Base-by-base conservation (phyloP, 2,113 vertebrate species). In the Desmodus rotundus region DNA sequence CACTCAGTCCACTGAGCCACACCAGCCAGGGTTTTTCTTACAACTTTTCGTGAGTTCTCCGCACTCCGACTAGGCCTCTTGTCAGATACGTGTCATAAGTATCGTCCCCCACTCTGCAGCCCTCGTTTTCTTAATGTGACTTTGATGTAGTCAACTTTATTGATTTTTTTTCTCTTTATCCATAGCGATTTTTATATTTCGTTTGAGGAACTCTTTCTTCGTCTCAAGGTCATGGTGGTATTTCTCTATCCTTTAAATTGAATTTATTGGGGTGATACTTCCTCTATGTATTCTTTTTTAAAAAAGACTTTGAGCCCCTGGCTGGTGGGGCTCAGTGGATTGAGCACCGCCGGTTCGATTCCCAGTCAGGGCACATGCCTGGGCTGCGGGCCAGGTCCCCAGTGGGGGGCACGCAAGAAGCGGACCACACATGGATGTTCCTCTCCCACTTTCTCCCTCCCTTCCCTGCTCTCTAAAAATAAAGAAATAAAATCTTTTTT, bases 41-140 rank as follows among this genome's bases (percentile, higher is more conserved):
- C 7, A 9, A 2, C 54, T 38, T 4, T 2, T 10, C 2, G 0
- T 3, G 0, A 4, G 2, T 19, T 61, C 45, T 33, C 0, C 3
- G 2, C 7, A 3, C n/a, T 43, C 67, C 8, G 19, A 9, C 1
- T 4, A 1, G 11, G 13, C 43, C 10, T 54, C 43, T 36, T n/a
- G 16, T 63, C 88, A 45, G 87, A 65, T 2, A 15, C 5, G 1
- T 31, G 15, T 13, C 22, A 0, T 4, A 4, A 78, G 19, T 43
- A 3, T 6, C 28, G 41, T 16, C 24, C n/a, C 36, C 43, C 1
- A 1, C 10, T 33, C 54, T n/a, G 1, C 8, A 33, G 0, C 36
- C 22, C 6, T 15, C 19, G 1, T 33, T 22, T n/a, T 72, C 28
- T 61, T 45, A 63, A 31, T 24, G 2, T n/a, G 17, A 58, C 33